Conservation (phyloP, 1,140 invertebrate species). For the Bombus pyrosoma region DNA sequence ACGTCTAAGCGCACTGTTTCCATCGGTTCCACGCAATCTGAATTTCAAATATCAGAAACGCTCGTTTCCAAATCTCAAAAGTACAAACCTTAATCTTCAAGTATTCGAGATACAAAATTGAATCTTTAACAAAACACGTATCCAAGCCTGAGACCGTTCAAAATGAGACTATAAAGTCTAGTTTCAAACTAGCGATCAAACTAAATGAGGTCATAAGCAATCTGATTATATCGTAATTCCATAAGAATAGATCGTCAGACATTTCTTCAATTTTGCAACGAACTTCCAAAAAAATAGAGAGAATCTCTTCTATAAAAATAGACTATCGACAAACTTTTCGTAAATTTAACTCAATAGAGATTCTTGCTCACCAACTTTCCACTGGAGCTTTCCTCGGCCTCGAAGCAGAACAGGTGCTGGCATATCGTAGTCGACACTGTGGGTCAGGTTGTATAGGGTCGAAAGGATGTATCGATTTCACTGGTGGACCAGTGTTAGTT, state of each 20-base stretch:
- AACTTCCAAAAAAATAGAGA: no score
- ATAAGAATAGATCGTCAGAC: no score
- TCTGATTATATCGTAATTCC: no score
- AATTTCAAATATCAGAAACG: background rate
- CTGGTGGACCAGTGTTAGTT: slow-evolving; percentile 25
- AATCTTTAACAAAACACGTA: no score
- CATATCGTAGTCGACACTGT: background rate
- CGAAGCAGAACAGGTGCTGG: background rate
- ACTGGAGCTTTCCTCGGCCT: background rate
- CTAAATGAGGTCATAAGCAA: no score
- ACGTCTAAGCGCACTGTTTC: background rate
- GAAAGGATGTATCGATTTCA: slow-evolving; percentile 51
- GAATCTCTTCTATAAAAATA: no score
- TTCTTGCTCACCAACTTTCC: background rate
- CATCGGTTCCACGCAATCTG: background rate
- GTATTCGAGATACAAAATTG: background rate
- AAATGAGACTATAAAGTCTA: no score
- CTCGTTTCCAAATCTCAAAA: background rate
- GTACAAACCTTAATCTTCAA: background rate
- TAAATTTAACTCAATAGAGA: background rate
- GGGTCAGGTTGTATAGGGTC: background rate
- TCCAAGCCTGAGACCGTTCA: no score
- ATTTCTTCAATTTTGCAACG: no score
- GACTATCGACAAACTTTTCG: background rate
- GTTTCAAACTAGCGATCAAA: no score